A percentile compares a stretch with the other conserved stretches of the same genome.
Conservation (phyloP, 2,797 vertebrate genomes). For the Rhodeus uyekii region DNA sequence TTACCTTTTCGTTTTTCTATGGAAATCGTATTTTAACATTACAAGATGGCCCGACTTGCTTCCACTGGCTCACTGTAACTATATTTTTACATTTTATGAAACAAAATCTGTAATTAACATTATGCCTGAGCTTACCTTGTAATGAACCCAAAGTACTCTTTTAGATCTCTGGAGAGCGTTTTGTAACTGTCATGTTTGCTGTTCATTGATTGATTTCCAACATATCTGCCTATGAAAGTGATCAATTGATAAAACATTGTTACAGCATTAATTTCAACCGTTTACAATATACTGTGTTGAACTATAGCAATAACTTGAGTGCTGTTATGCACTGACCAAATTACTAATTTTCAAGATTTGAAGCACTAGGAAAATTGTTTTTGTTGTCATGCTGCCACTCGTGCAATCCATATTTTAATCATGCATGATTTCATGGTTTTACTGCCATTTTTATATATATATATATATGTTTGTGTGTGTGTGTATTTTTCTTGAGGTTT, state of each 20-base stretch:
- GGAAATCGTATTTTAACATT: background rate
- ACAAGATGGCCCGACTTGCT: no score
- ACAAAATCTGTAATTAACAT: no score
- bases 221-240: constrained; percentile 6
- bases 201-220: background rate
- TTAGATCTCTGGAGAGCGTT: background rate
- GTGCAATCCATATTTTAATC: background rate
- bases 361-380: background rate
- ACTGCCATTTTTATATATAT: constrained; percentile 30
- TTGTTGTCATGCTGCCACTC: background rate
- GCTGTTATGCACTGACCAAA: background rate
- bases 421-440: constrained; percentile 17
- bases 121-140: background rate
- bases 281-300: background rate
- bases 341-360: background rate
- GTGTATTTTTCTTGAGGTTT: constrained; percentile 38
- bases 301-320: background rate
- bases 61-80: background rate
- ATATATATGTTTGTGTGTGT: constrained; percentile 38
- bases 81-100: no score
- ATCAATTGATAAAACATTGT: background rate
- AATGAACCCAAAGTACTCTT: no score
- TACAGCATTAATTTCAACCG: background rate
- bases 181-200: background rate
- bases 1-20: no score